These are phyloP conservation scores for Doryteuthis pealeii DNA, from an alignment of 1,140 invertebrate genomes.

Conservation along the genomic window DNA sequence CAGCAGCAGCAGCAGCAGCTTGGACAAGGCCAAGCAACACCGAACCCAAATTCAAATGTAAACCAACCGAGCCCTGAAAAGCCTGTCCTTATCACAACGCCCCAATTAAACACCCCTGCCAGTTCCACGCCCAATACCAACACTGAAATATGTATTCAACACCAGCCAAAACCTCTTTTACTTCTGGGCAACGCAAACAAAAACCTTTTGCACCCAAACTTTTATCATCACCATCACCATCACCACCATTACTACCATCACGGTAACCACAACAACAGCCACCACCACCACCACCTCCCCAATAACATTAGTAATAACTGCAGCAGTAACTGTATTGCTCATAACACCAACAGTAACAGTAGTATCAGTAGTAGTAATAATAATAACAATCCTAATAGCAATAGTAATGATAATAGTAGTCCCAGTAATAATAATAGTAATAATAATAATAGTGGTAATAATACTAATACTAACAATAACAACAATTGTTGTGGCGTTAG, in stretches of 20 bases:
- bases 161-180: conserved; percentile 34
- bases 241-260: conserved; percentile 36
- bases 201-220: conserved; percentile 11
- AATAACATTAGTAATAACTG: conserved; percentile 11
- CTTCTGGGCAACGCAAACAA: conserved; percentile 14
- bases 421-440: background rate
- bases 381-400: background rate
- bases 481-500: background rate
- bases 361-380: background rate
- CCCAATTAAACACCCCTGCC: too few species aligned
- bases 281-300: too few species aligned
- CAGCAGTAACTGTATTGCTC: conserved; percentile 48
- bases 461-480: background rate
- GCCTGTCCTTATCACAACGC: background rate
- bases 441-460: background rate
- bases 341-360: conserved; percentile 63
- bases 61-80: background rate
- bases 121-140: conserved; percentile 33
- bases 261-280: too few species aligned
- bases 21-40: conserved; percentile 17
- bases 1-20: conserved; percentile 31
- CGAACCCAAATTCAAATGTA: too few species aligned
- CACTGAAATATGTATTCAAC: conserved; percentile 42
- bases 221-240: conserved; percentile 23
- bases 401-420: background rate